Evolutionary conservation across 2,888 invertebrate species (phyloP).

Genomic region (Molorchus minor): DNA sequence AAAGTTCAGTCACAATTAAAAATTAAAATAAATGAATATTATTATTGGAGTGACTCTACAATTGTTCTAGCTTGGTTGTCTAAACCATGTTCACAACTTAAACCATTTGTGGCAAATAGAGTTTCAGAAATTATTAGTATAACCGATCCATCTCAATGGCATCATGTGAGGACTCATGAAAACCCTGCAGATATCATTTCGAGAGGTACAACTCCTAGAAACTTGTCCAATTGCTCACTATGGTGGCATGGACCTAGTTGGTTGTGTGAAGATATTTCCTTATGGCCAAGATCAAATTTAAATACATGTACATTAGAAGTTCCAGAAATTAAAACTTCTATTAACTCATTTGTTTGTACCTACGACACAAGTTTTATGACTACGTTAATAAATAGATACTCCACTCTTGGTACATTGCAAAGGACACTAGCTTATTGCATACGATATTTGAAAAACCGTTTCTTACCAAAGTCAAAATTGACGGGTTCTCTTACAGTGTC

Average conservation of each 20-base stretch:
- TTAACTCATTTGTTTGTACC: not conserved
- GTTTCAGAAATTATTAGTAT: slow-evolving; percentile 33
- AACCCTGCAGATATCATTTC: slow-evolving; percentile 46
- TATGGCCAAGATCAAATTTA: not conserved
- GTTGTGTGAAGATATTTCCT: not conserved
- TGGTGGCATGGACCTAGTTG: slow-evolving; percentile 40
- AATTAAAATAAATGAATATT: not conserved
- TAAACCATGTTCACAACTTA: not conserved
- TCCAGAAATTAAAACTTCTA: not conserved
- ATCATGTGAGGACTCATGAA: slow-evolving; percentile 38
- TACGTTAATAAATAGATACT: not conserved
- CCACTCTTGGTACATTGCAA: not conserved
- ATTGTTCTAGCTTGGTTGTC: slow-evolving; percentile 10
- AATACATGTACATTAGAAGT: not conserved
- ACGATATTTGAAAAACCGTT: slow-evolving; percentile 2
- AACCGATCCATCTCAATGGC: slow-evolving; percentile 33
- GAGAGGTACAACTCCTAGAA: slow-evolving; percentile 30
- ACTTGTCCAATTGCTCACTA: slow-evolving; percentile 6
- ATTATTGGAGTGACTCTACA: slow-evolving; percentile 6
- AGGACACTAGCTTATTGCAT: not conserved
- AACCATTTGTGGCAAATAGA: slow-evolving; percentile 2
- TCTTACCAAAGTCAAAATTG: not conserved
- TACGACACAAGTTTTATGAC: not conserved
- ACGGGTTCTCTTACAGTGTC: not conserved
- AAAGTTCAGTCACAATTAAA: not conserved